Conservation (phyloP, 2,888 invertebrate genomes). For the Ctena decussata region DNA sequence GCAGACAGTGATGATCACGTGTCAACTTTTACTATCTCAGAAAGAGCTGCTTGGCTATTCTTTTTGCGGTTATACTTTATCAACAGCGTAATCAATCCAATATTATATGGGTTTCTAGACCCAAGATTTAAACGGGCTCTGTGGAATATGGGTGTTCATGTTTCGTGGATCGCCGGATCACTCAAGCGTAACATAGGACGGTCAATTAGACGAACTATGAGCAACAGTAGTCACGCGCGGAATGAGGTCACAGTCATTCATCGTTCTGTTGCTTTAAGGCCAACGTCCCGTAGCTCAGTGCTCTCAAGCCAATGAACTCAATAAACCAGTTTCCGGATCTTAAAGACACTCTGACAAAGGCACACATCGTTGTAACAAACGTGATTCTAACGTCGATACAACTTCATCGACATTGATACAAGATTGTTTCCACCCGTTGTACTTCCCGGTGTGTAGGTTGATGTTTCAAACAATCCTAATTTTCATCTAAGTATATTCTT, state of each 20-base stretch:
- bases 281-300: neutral
- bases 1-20: constrained; percentile 32
- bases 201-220: constrained; percentile 30
- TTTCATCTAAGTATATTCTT: too few species aligned
- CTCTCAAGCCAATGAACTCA: neutral
- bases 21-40: constrained; percentile 17
- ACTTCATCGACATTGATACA: too few species aligned
- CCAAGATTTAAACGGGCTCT: constrained; percentile 51
- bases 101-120: constrained; percentile 61
- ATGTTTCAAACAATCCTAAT: too few species aligned
- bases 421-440: too few species aligned
- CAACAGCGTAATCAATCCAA: constrained; percentile 61
- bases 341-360: too few species aligned
- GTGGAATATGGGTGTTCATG: constrained; percentile 60
- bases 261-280: neutral
- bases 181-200: constrained; percentile 49
- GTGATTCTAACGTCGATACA: too few species aligned
- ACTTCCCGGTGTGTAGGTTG: too few species aligned
- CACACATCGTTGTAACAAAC: too few species aligned
- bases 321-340: too few species aligned
- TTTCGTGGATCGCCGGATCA: constrained; percentile 53
- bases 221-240: neutral
- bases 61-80: constrained; percentile 63
- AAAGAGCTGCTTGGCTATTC: constrained; percentile 54
- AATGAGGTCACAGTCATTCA: constrained; percentile 1